A percentile compares a stretch with the other conserved stretches of the same genome.
phyloP scores from a whole-genome alignment of 2,797 vertebrate species.

The Xiphorhynchus erythropygius region DNA sequence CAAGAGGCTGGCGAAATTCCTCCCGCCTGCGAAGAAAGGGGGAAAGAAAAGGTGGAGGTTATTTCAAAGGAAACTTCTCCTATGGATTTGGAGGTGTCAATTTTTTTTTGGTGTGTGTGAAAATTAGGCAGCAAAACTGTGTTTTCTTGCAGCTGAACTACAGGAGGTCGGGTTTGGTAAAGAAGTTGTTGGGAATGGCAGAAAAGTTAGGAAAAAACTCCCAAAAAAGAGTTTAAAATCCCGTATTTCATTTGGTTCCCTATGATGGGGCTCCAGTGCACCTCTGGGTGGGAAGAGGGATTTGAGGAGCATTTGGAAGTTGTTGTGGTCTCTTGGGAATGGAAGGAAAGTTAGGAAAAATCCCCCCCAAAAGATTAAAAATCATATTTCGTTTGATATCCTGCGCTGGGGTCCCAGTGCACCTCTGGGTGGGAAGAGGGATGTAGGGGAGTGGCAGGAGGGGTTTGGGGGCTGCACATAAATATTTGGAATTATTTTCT shows the following conservation, averaged over 20 bases:
- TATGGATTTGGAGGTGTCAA: accelerated
- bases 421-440: background rate
- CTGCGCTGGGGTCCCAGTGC: accelerated
- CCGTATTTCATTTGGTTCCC: background rate
- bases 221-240: background rate
- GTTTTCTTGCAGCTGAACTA: background rate
- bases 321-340: background rate
- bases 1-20: background rate
- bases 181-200: background rate
- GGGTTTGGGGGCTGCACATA: too few relatives aligned
- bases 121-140: background rate
- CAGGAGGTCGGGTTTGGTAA: background rate
- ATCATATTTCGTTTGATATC: background rate
- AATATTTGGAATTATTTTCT: background rate
- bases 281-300: background rate
- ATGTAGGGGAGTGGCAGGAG: background rate
- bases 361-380: too few relatives aligned
- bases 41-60: background rate
- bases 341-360: background rate
- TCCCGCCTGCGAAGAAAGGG: background rate
- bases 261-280: accelerated
- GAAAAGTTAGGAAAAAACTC: background rate
- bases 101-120: background rate
- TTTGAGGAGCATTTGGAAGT: background rate
- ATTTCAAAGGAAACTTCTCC: background rate